Evolutionary conservation across 2,888 invertebrate genomes (phyloP).

Genomic region (Noctua fimbriata): DNA sequence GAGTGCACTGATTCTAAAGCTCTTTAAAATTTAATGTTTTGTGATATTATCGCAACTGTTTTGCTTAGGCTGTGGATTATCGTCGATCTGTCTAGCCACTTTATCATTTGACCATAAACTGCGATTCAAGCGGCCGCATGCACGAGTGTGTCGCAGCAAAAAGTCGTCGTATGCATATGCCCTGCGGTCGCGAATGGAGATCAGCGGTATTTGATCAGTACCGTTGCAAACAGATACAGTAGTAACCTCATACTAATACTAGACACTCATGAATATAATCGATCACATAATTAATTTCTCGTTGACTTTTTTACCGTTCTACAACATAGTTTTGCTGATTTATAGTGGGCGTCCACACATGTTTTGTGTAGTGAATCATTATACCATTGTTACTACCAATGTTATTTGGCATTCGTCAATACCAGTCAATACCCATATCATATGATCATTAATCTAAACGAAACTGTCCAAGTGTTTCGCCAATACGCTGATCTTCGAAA

Average conservation of each 20-base stretch:
- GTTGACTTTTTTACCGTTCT: constrained; percentile 82
- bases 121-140: constrained; percentile 21
- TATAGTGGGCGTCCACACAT: constrained; percentile 74
- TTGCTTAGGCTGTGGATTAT: constrained; percentile 39
- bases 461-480: constrained; percentile 61
- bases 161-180: constrained; percentile 56
- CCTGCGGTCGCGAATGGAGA: constrained; percentile 58
- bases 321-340: constrained; percentile 75
- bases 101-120: constrained; percentile 55
- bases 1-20: background rate
- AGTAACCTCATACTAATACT: constrained; percentile 57
- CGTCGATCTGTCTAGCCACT: constrained; percentile 42
- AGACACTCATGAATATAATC: constrained; percentile 71
- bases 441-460: constrained; percentile 60
- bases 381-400: constrained; percentile 61
- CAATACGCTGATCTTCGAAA: constrained; percentile 37
- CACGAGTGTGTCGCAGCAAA: constrained; percentile 45
- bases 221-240: constrained; percentile 63
- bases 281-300: constrained; percentile 75
- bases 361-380: constrained; percentile 62
- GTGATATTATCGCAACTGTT: constrained; percentile 21
- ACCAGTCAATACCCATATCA: constrained; percentile 54
- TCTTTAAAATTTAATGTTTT: background rate
- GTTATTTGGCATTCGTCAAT: constrained; percentile 62
- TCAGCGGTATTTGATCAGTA: constrained; percentile 58